Base-by-base conservation (phyloP, 2,113 vertebrate genomes). In the Rhizomys pruinosus region DNA sequence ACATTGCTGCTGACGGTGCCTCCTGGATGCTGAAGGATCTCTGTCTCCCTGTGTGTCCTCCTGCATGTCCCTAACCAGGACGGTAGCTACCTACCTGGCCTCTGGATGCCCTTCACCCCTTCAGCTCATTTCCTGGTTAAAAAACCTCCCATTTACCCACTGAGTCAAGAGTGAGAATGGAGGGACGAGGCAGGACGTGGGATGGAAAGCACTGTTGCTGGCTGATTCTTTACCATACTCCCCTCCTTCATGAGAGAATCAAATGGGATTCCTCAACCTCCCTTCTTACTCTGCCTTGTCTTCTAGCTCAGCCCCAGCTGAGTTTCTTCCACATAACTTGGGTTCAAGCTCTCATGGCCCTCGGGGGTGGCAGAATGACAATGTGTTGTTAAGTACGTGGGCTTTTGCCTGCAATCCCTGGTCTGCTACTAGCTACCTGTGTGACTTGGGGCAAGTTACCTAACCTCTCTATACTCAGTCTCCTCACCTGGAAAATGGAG, bases 371-470 rank as follows among this genome's bases (percentile, higher is more conserved):
- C 72, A 47, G 32, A 16, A 5, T 5, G 25, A 61, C 27, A 0
- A 1, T 10, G 9, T 44, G 20, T 17, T 11, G 3, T 87, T 77
- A 72, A 90, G 77, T n/a, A 29, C 2, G 27, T n/a, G 44, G 66
- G 25, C 57, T 57, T 79, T 44, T 81, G 27, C 59, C 44, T 73
- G 32, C 25, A 29, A 8, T 32, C 59, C 37, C 47, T 77, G 10
- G 13, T 93, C n/a, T 85, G 81, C 74, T 39, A 47, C 17, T 74
- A 77, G 42, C 52, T 25, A 55, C 69, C 89, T 84, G 34, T 91
- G 91, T 84, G 39, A 32, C 55, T 63, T 69, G 52, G 57, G 57
- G 3, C 39, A 78, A 81, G 29, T 69, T 15, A 20, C 34, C 78
- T 77, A 84, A 44, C 52, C 15, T 91, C 61, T 89, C 59, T 89